phyloP scores from a whole-genome alignment of 2,888 invertebrate species.

The Ennomos fuscantarius region DNA sequence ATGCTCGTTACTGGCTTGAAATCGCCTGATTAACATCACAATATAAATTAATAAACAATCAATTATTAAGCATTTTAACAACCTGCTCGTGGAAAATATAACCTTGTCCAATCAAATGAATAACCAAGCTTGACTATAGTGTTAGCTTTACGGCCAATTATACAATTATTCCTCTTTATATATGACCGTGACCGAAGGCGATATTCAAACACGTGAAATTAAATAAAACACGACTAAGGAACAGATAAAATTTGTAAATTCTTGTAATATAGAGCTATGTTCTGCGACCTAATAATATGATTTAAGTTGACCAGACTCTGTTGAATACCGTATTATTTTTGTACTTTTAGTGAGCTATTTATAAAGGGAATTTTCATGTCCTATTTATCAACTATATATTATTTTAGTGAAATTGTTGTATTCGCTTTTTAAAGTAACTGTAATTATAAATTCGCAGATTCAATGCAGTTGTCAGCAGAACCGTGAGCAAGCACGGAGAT shows the following conservation, averaged over 20 bases:
- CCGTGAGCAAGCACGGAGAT: conserved; percentile 69
- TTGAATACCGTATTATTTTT: too few species aligned
- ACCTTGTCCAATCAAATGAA: conserved; percentile 33
- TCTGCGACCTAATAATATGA: too few species aligned
- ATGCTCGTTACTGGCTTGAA: too few species aligned
- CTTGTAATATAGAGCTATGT: too few species aligned
- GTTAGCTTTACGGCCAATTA: conserved; percentile 21
- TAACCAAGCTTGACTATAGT: conserved; percentile 13
- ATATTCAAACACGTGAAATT: conserved; percentile 18
- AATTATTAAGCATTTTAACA: conserved; percentile 9
- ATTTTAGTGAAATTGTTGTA: too few species aligned
- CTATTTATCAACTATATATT: too few species aligned
- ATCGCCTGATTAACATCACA: too few species aligned
- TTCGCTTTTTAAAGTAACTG: too few species aligned
- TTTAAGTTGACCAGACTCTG: too few species aligned
- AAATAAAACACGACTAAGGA: conserved; percentile 17
- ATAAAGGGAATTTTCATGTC: too few species aligned
- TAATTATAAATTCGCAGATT: conserved; percentile 64
- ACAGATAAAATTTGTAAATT: too few species aligned
- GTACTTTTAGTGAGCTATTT: too few species aligned
- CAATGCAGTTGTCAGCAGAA: conserved; percentile 84
- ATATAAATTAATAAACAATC: neutral
- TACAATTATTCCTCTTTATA: conserved; percentile 28
- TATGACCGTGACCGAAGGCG: conserved; percentile 30
- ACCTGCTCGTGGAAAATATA: conserved; percentile 25